Evolutionary conservation across 2,888 invertebrate genomes (phyloP).

Genomic region (Halictus quadricinctus): DNA sequence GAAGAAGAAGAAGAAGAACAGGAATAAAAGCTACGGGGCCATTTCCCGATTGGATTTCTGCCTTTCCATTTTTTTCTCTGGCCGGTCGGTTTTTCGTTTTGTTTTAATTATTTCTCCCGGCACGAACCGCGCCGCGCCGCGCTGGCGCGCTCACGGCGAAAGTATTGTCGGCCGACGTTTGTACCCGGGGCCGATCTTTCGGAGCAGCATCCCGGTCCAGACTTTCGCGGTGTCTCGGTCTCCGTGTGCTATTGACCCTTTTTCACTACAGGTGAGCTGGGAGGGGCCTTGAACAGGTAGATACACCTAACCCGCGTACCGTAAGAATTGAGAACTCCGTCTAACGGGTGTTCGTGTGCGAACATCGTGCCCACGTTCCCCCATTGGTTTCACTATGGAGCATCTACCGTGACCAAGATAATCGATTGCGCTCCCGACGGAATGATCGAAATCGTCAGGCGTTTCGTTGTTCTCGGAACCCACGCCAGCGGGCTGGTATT

Average conservation of each 20-base stretch:
- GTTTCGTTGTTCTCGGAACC: not conserved
- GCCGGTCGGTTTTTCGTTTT: conserved; percentile 20
- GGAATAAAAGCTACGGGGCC: conserved; percentile 8
- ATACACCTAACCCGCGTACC: conserved; percentile 74
- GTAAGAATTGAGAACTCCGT: conserved; percentile 64
- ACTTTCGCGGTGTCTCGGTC: conserved; percentile 64
- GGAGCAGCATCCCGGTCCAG: conserved; percentile 65
- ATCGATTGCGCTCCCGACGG: not conserved
- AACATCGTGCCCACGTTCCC: conserved; percentile 35
- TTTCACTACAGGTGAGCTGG: conserved; percentile 77
- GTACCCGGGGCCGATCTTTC: conserved; percentile 27
- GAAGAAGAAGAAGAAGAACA: not conserved
- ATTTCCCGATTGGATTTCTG: conserved; percentile 61
- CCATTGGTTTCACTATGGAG: not conserved
- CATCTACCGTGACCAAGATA: not conserved
- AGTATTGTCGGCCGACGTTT: conserved; percentile 58
- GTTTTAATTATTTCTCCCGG: conserved; percentile 57
- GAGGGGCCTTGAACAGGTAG: conserved; percentile 75
- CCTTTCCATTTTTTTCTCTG: conserved; percentile 21
- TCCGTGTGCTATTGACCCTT: conserved; percentile 78
- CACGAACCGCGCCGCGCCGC: not conserved
- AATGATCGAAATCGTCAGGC: not conserved
- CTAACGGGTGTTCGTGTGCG: conserved; percentile 67
- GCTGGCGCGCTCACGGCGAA: conserved; percentile 17
- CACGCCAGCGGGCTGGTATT: conserved; percentile 15